Percentiles rank a stretch among this genome's conserved stretches.
Evolutionary conservation across 1,140 invertebrate genomes (phyloP).

Genomic region (Hormaphis cornu): DNA sequence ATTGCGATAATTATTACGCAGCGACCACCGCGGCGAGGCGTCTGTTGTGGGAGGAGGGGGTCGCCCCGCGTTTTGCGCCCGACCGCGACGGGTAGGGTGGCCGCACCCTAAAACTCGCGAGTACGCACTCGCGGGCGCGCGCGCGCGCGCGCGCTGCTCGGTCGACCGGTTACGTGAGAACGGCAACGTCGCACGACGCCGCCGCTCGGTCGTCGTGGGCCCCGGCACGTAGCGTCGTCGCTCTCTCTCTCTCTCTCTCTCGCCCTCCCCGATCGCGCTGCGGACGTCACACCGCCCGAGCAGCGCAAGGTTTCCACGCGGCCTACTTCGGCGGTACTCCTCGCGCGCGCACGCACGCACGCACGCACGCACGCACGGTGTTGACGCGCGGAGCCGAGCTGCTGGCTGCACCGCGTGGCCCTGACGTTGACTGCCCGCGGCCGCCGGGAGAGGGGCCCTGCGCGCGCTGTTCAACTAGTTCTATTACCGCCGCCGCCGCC

Average conservation of each 20-base stretch:
- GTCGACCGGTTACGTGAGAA: too few species aligned
- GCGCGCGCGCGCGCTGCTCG: not conserved
- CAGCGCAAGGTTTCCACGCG: too few species aligned
- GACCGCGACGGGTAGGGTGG: not conserved
- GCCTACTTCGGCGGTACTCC: not conserved
- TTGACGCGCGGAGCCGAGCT: too few species aligned
- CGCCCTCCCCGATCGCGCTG: not conserved
- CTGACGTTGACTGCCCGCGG: not conserved
- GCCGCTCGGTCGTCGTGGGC: too few species aligned
- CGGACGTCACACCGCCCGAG: too few species aligned
- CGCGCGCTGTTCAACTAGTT: not conserved
- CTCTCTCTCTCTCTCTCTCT: not conserved
- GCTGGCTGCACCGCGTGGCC: not conserved
- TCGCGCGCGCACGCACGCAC: not conserved
- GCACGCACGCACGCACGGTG: not conserved
- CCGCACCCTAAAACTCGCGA: not conserved
- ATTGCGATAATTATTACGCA: too few species aligned
- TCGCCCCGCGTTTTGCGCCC: not conserved
- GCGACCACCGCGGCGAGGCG: too few species aligned
- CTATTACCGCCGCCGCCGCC: not conserved
- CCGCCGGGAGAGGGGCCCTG: not conserved
- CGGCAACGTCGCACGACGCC: not conserved
- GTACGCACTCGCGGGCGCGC: not conserved
- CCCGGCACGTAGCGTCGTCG: too few species aligned
- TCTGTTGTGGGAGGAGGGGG: not conserved